Conservation (phyloP, 2,113 vertebrate species). For the Toxotes jaculatrix region DNA sequence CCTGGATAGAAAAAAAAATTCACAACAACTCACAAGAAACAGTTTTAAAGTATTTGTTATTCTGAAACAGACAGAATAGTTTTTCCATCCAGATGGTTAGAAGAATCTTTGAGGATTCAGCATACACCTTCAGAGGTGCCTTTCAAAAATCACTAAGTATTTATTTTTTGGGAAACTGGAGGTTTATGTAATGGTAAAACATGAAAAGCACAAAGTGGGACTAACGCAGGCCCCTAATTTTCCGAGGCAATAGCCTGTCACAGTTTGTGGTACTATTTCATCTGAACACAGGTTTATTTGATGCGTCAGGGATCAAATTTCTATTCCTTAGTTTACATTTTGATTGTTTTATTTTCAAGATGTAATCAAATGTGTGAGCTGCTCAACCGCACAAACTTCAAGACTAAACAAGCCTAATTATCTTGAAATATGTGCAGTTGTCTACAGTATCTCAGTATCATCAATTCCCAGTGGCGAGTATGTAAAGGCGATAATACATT, state of each 20-base stretch:
- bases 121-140: neutral
- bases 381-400: neutral
- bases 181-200: neutral
- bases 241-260: neutral
- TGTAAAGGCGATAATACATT: constrained; percentile 15
- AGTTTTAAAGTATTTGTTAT: neutral
- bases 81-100: constrained; percentile 8
- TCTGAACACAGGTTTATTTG: neutral
- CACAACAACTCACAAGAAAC: neutral
- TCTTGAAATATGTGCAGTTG: neutral
- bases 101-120: neutral
- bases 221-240: neutral
- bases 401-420: neutral
- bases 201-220: neutral
- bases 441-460: constrained; percentile 4
- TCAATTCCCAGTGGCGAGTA: neutral
- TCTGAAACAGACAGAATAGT: too few species aligned
- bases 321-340: neutral
- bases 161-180: neutral
- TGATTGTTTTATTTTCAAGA: neutral
- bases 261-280: neutral
- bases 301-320: neutral
- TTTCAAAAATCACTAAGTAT: neutral
- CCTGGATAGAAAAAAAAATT: neutral
- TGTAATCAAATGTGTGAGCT: neutral